These are phyloP conservation scores for Cataglyphis livida DNA, from an alignment of 2,888 invertebrate species.

Conservation along the genomic window DNA sequence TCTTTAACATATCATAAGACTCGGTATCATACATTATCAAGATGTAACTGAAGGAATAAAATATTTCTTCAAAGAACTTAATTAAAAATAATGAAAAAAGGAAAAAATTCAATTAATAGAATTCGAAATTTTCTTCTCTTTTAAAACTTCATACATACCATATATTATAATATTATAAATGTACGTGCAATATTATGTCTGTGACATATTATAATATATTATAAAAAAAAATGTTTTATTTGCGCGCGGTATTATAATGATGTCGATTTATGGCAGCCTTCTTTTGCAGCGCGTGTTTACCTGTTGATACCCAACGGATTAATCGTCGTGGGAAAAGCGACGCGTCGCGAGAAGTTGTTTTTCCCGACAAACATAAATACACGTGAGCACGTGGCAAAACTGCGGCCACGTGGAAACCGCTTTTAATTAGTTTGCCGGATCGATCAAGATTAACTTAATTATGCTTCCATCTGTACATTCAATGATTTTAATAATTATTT, in stretches of 20 bases:
- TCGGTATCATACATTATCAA: not conserved
- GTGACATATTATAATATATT: not conserved
- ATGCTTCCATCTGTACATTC: not conserved
- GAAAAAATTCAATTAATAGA: not conserved
- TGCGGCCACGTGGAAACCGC: not conserved
- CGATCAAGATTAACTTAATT: not conserved
- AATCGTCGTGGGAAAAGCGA: conserved; percentile 71
- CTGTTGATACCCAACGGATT: conserved; percentile 57
- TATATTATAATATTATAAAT: not conserved
- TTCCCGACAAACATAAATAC: conserved; percentile 58
- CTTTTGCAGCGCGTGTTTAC: conserved; percentile 18
- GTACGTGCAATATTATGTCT: too few species aligned
- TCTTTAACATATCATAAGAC: not conserved
- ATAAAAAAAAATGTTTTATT: not conserved
- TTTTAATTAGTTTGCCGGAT: conserved; percentile 25
- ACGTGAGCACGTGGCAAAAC: conserved; percentile 37
- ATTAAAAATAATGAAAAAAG: not conserved
- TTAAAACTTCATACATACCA: not conserved
- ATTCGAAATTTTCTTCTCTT: not conserved
- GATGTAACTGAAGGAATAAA: not conserved
- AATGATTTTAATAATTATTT: not conserved
- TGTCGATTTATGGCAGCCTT: conserved; percentile 2
- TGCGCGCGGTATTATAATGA: not conserved
- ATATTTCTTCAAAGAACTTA: not conserved
- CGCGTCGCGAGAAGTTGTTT: conserved; percentile 64